Evolutionary conservation across 1,140 invertebrate species (phyloP).

Genomic region (Meloidogyne chitwoodi): DNA sequence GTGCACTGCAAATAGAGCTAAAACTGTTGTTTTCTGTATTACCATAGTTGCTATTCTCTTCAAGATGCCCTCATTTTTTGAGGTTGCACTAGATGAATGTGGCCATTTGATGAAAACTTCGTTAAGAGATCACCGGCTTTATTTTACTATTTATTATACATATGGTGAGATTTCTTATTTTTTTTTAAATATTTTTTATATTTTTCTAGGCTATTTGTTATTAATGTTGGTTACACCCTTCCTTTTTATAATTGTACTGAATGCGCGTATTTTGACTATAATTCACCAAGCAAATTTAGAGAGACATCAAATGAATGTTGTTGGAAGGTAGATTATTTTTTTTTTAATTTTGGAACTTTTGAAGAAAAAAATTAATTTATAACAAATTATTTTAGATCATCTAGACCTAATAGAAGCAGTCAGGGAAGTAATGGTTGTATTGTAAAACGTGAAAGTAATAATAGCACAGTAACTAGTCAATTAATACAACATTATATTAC

Average conservation of each 20-base stretch:
- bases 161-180: slow-evolving; percentile 29
- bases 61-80: slow-evolving; percentile 58
- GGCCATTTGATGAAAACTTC: slow-evolving; percentile 40
- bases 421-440: slow-evolving; percentile 5
- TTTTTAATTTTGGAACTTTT: neutral
- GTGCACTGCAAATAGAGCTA: slow-evolving; percentile 31
- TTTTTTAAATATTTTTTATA: neutral
- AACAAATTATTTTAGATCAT: neutral
- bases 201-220: slow-evolving; percentile 41
- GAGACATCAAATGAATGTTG: slow-evolving; percentile 6
- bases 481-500: neutral
- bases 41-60: slow-evolving; percentile 24
- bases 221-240: slow-evolving; percentile 51
- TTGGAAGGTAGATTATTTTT: neutral
- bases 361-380: neutral
- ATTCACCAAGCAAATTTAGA: slow-evolving; percentile 16
- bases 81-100: slow-evolving; percentile 53
- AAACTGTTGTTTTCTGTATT: slow-evolving; percentile 28
- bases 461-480: neutral
- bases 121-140: slow-evolving; percentile 43
- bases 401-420: neutral
- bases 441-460: neutral
- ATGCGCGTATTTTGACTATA: slow-evolving; percentile 31
- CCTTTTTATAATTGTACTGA: slow-evolving; percentile 53
- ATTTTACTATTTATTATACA: slow-evolving; percentile 55